Percentiles rank a stretch among this genome's conserved stretches.
Conservation (phyloP, 2,888 invertebrate genomes). For the Myathropa florea region DNA sequence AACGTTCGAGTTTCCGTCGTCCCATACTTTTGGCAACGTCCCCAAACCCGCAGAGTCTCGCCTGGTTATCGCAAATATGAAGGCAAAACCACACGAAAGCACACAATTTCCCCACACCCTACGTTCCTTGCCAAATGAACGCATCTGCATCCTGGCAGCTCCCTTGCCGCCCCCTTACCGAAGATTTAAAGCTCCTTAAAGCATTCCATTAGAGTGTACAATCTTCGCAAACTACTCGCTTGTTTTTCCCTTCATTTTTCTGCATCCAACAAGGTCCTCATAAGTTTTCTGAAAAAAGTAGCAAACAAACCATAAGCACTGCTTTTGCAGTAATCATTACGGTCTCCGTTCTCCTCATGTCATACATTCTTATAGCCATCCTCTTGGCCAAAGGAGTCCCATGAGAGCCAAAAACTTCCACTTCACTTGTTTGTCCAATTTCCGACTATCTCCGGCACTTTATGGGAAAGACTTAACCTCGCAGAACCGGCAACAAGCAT, state of each 20-base stretch:
- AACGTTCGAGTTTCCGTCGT: too few species aligned
- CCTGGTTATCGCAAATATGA: background rate
- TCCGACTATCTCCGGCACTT: background rate
- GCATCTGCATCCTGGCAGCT: background rate
- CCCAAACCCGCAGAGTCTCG: too few species aligned
- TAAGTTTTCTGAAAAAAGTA: background rate
- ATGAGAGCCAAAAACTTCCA: background rate
- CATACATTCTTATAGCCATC: background rate
- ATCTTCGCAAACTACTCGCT: background rate
- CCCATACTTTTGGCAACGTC: too few species aligned
- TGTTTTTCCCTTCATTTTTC: background rate
- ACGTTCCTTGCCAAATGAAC: background rate
- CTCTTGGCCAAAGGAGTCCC: background rate
- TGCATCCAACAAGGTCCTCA: background rate
- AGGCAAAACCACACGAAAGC: background rate
- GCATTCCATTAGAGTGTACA: background rate
- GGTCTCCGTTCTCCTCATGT: background rate
- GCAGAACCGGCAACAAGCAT: background rate
- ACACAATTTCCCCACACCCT: too few species aligned
- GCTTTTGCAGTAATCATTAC: background rate
- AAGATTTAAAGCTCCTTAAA: background rate
- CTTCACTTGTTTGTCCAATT: background rate
- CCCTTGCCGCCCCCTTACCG: background rate
- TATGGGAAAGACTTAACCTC: background rate
- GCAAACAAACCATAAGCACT: background rate